Conservation (phyloP, 2,113 vertebrate genomes). For the Plotosus lineatus region DNA sequence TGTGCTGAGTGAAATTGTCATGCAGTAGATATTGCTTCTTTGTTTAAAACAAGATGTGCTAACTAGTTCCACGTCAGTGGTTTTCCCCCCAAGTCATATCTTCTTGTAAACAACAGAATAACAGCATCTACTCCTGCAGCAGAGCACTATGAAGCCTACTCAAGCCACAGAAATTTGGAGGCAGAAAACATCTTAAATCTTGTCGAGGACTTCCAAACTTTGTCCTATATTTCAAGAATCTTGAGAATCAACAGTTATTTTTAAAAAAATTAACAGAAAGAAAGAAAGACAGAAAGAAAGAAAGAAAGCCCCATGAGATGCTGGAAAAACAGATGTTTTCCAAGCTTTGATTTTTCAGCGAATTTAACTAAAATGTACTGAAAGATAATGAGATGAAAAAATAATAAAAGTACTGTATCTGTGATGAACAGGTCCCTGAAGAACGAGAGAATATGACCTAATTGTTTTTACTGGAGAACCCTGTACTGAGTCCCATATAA, state of each 20-base stretch:
- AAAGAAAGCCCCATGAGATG: slow-evolving; percentile 11
- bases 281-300: background rate
- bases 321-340: background rate
- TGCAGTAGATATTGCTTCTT: background rate
- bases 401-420: background rate
- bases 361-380: background rate
- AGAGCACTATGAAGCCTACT: background rate
- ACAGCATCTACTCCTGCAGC: background rate
- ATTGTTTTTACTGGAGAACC: slow-evolving; percentile 11
- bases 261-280: too few relatives aligned
- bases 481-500: background rate
- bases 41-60: background rate
- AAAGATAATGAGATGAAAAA: background rate
- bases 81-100: background rate
- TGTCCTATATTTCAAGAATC: slow-evolving; percentile 9
- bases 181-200: slow-evolving; percentile 2
- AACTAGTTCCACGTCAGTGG: background rate
- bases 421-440: slow-evolving; percentile 16
- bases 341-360: background rate
- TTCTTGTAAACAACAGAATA: background rate
- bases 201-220: background rate
- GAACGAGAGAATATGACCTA: slow-evolving; percentile 1
- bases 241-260: slow-evolving; percentile 7
- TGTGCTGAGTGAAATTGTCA: background rate
- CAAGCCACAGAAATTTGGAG: background rate